These are phyloP conservation scores for Callyntrura guangdongensis DNA, from an alignment of 2,888 invertebrate genomes.

Conservation along the genomic window DNA sequence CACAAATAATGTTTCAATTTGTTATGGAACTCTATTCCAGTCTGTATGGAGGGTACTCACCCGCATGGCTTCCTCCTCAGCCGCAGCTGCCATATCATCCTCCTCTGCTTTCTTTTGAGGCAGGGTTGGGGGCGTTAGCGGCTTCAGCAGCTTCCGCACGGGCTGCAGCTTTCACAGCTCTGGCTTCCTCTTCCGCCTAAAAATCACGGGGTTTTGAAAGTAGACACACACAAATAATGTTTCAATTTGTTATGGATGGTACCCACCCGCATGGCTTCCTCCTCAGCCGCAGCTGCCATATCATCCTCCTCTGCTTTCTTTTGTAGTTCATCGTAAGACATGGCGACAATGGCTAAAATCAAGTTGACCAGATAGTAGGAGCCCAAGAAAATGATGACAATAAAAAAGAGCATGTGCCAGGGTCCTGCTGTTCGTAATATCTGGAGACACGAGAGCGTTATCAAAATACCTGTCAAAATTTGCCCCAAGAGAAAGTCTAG, in stretches of 20 bases:
- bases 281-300: conserved; percentile 92
- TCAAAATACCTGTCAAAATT: too few species aligned
- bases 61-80: conserved; percentile 96
- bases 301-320: conserved; percentile 99
- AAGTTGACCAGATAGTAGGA: conserved; percentile 99
- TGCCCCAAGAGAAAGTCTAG: too few species aligned
- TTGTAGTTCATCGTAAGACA: conserved; percentile 99
- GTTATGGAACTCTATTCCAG: too few species aligned
- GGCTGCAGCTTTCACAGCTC: conserved; percentile 87
- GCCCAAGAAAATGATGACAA: conserved; percentile 99
- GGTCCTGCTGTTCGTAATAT: conserved; percentile 97
- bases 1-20: not conserved
- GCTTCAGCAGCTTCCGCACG: not conserved
- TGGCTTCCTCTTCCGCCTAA: conserved; percentile 90
- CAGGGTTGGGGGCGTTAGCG: not conserved
- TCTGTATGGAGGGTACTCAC: conserved; percentile 87
- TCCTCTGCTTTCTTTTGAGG: conserved; percentile 97
- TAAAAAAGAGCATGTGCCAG: conserved; percentile 99
- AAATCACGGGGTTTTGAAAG: too few species aligned
- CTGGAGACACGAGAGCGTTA: too few species aligned
- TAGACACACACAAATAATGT: not conserved
- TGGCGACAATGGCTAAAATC: conserved; percentile 99
- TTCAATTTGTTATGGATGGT: too few species aligned
- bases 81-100: conserved; percentile 92
- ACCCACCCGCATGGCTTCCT: conserved; percentile 94